Base-by-base conservation (phyloP, 2,113 vertebrate species). In the Henicopernis longicauda region DNA sequence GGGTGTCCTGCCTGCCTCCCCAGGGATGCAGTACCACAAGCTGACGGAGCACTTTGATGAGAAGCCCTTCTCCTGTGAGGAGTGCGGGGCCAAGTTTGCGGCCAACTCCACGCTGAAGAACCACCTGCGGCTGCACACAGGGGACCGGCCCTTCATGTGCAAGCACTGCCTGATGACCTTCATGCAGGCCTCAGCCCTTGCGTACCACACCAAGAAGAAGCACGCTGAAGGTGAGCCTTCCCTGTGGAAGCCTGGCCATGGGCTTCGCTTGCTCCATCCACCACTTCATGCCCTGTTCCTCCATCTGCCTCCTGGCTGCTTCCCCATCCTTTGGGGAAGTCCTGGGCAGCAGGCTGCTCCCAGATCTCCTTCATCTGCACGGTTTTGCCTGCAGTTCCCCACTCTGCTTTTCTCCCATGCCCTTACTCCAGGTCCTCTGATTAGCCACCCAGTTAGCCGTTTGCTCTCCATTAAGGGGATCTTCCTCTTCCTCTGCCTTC, bases 51-150 rank as follows among this genome's bases (percentile, higher is more conserved):
- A 99, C 97, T 99, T 99, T 4, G 98, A 99, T 0, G 98, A 99
- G 97, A 98, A 99, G 93, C 99, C 99, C 2, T 99, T 99, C 80
- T 98, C 98, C 23, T 99, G 99, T 0, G 96, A 98, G 52, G 98
- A 99, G 47, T 99, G 99, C 0, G 99, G 99, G 0, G 98, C 98
- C 4, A 99, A 98, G 96, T 99, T 99, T 1, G 98, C 97, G 0
- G 99, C 99, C 97, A 99, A 98, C 97, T 99, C 99, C 1, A 99
- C 98, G 0, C 98, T 99, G 89, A 99, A 99, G 98, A 99, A 99
- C 86, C 99, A 99, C 97, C 98, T 98, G 93, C 95, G 98, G 61
- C 98, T 99, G 45, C 99, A 99, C 96, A 98, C 98, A 0, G 99
- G 99, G 36, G 99, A 99, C 97, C 98, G 98, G 40, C 99, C 99